Evolutionary conservation across 2,797 vertebrate genomes (phyloP).

Genomic region (Fratercula arctica): DNA sequence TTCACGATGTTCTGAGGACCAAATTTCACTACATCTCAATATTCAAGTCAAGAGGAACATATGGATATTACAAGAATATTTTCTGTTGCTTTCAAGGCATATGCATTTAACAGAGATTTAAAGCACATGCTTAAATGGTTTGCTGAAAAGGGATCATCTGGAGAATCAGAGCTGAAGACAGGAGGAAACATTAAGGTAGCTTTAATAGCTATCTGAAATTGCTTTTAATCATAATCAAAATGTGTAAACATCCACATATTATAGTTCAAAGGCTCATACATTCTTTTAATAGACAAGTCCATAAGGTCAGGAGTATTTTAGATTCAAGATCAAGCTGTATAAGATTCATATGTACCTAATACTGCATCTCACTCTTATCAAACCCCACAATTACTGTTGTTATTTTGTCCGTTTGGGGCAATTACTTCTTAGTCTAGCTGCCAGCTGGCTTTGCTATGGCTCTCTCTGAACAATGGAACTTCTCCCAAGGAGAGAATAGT

Average conservation of each 20-base stretch:
- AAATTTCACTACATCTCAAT: background rate
- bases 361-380: background rate
- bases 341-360: background rate
- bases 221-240: background rate
- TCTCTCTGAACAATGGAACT: background rate
- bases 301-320: background rate
- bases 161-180: background rate
- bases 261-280: background rate
- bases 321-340: background rate
- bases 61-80: background rate
- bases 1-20: background rate
- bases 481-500: background rate
- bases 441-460: background rate
- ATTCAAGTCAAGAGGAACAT: background rate
- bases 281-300: background rate
- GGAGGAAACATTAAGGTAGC: background rate
- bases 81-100: background rate
- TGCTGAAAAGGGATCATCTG: background rate
- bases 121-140: background rate
- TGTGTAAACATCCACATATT: background rate
- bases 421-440: background rate
- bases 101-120: background rate
- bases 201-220: background rate
- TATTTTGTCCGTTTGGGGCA: background rate
- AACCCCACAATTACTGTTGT: background rate